These are phyloP conservation scores for Dermolepida albohirtum DNA, from an alignment of 2,888 invertebrate genomes.

Conservation along the genomic window DNA sequence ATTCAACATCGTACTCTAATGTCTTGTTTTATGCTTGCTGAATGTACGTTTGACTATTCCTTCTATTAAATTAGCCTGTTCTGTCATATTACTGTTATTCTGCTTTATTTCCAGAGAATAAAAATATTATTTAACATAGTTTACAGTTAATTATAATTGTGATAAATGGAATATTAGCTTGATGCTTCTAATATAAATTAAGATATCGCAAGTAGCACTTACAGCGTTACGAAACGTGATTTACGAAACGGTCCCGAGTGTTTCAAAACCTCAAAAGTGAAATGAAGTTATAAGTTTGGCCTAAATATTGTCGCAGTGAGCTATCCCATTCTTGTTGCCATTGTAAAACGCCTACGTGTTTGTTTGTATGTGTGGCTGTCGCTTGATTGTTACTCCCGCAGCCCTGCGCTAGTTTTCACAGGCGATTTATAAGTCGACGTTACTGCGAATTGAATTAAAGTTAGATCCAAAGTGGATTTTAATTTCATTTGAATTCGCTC, in stretches of 20 bases:
- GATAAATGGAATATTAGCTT: too few species aligned
- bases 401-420: constrained; percentile 13
- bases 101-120: too few species aligned
- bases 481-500: constrained; percentile 20
- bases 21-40: too few species aligned
- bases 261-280: neutral
- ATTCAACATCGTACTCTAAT: too few species aligned
- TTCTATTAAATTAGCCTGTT: too few species aligned
- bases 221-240: constrained; percentile 1
- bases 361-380: constrained; percentile 6
- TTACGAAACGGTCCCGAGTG: neutral
- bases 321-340: constrained; percentile 9
- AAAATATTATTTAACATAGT: too few species aligned
- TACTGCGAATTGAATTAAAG: constrained; percentile 29
- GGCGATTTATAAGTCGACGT: constrained; percentile 23
- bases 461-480: constrained; percentile 24
- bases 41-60: too few species aligned
- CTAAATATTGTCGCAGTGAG: constrained; percentile 21
- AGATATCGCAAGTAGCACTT: neutral
- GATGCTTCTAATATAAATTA: neutral
- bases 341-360: constrained; percentile 6
- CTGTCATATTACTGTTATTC: too few species aligned
- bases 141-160: too few species aligned
- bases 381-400: constrained; percentile 21
- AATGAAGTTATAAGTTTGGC: constrained; percentile 16